Conservation (phyloP, 30 jellyfish, hydroid and myxozoan species). For the Chrysaora quinquecirrha region DNA sequence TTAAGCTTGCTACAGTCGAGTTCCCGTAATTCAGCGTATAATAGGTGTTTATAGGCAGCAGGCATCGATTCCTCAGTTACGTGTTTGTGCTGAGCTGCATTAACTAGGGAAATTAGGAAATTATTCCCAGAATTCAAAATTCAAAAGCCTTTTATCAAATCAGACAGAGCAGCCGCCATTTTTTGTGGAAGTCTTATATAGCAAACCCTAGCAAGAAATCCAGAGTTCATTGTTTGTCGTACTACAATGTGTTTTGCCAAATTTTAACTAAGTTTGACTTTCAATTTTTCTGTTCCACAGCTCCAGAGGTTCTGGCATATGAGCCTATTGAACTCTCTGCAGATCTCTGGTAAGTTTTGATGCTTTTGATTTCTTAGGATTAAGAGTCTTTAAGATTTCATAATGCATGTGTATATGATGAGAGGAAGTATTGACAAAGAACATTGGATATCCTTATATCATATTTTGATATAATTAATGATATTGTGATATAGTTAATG, state of each 20-base stretch:
- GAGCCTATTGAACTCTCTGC: conserved; percentile 92
- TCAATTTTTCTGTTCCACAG: too few relatives aligned
- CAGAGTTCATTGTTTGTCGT: neutral
- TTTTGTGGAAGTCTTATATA: neutral
- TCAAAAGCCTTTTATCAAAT: neutral
- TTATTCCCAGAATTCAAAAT: neutral
- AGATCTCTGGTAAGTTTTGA: conserved; percentile 86
- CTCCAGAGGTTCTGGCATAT: conserved; percentile 96
- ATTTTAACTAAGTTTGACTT: too few relatives aligned
- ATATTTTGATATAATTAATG: too few relatives aligned
- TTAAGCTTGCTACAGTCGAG: too few relatives aligned
- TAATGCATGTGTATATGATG: neutral
- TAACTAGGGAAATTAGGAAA: neutral
- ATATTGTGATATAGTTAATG: neutral
- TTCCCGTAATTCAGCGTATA: too few relatives aligned
- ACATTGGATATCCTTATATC: too few relatives aligned
- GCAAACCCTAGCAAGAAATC: neutral
- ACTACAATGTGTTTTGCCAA: neutral
- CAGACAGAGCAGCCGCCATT: neutral
- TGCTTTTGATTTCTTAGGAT: neutral
- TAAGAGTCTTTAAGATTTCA: neutral
- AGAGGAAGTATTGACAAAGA: neutral
- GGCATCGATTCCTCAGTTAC: too few relatives aligned
- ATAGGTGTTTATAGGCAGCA: too few relatives aligned
- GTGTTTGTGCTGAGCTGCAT: too few relatives aligned